phyloP scores from a whole-genome alignment of 2,797 vertebrate genomes.

The Propithecus perrieri region DNA sequence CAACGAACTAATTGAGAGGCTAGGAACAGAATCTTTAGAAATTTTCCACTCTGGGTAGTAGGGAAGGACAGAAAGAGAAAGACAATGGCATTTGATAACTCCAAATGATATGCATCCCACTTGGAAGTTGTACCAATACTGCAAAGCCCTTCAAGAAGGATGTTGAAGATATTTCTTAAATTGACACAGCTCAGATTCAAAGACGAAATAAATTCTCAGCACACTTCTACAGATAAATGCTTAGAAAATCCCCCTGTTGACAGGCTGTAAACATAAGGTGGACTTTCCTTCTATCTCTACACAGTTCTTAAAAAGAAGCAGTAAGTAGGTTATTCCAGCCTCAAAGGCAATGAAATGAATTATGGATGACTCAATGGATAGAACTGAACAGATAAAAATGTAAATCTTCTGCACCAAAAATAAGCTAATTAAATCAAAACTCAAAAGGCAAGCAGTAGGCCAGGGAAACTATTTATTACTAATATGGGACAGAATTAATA shows the following conservation, averaged over 20 bases:
- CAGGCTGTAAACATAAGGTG: background rate
- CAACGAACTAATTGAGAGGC: background rate
- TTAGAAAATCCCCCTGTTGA: background rate
- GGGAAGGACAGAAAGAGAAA: background rate
- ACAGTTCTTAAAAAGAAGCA: constrained; percentile 38
- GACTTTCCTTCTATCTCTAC: background rate
- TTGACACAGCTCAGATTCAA: background rate
- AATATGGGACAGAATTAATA: constrained; percentile 19
- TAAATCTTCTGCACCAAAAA: constrained; percentile 42
- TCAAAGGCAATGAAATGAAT: constrained; percentile 65
- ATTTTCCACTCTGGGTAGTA: background rate
- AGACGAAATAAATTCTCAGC: background rate
- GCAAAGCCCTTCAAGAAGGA: background rate
- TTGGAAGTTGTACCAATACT: background rate
- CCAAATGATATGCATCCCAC: background rate
- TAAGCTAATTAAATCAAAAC: constrained; percentile 62
- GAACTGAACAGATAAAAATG: constrained; percentile 57
- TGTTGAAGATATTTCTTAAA: background rate
- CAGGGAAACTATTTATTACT: constrained; percentile 40
- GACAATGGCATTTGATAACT: background rate
- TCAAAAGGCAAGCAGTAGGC: constrained; percentile 29
- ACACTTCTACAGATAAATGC: background rate
- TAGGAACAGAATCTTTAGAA: background rate
- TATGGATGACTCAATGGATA: constrained; percentile 52
- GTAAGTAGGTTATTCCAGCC: constrained; percentile 61